Percentiles rank a stretch among this genome's conserved stretches.
Conservation (phyloP, 2,797 vertebrate species). For the Danio albolineatus region DNA sequence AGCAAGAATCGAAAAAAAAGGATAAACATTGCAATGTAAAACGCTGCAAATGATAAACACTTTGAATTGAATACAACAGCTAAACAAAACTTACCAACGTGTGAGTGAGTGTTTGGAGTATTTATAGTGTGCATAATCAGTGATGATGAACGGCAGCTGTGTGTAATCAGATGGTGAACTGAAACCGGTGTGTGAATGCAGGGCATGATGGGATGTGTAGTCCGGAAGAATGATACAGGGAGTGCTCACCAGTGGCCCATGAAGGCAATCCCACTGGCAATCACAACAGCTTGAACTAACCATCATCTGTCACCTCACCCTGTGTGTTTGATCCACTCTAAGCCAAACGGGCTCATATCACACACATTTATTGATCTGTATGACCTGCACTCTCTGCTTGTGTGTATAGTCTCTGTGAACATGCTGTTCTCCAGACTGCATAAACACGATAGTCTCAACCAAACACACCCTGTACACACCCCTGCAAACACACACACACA, state of each 20-base stretch:
- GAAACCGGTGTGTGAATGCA: no score
- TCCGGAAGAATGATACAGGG: no score
- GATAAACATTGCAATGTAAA: no score
- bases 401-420: background rate
- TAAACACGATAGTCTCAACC: background rate
- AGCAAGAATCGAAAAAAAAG: no score
- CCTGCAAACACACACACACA: conserved; percentile 36
- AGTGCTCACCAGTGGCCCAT: background rate
- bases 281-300: background rate
- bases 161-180: no score
- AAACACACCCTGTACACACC: background rate
- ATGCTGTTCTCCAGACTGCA: background rate
- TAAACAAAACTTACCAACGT: no score
- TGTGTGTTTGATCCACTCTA: background rate
- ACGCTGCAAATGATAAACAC: no score
- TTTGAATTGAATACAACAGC: no score
- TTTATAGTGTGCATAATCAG: no score
- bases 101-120: background rate
- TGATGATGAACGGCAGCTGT: no score
- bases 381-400: background rate
- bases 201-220: no score
- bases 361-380: conserved; percentile 15
- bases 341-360: background rate
- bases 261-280: no score
- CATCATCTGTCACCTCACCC: conserved; percentile 1